Evolutionary conservation across 2,888 invertebrate species (phyloP), one percentile per base, ranked within the genome.

Genomic region (Acanthopleura granulata): DNA sequence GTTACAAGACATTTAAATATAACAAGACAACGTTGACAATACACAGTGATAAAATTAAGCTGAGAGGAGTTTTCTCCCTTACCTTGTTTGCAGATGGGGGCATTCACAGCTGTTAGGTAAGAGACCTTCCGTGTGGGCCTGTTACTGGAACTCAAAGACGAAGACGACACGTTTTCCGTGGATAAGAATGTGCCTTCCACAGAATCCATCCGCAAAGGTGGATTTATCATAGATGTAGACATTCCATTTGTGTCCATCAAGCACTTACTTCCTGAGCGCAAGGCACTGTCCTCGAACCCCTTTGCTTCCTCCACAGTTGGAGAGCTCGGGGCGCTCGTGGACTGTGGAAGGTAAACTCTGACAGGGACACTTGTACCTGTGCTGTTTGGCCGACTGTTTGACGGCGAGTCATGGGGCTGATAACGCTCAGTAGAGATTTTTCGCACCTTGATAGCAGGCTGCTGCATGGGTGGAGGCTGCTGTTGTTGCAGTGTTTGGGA

Each of bases 21-120:
- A 9, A 40, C 3, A 9, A 40, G 4, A 40, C 9, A 40, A 40
- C 40, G 4, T 6, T 40, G 40, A 40, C 4, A 9, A 40, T 40
- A 40, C 40, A 40, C 40, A 40, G 40, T 40, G 40, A 40, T 40
- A 9, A 9, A 40, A 9, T 40, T 40, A 57, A 22, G 57, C 57
- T 57, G 3, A 27, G 16, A 66, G 16, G 29, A 66, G 66, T 66
- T 27, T 3, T 66, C 66, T 66, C 66, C 66, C 66, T 66, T 66
- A 66, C 66, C 66, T 66, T 66, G 66, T 76, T 81, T 78, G 62
- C 81, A 78, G 27, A 83, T 79, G 30, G 88, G 86, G 12, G 88
- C 85, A 77, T 86, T 87, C 15, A 89, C 86, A 22, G 89, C 88
- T 25, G 87, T 84, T 62, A 89, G 79, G 78, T 89, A 89, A 16